Evolutionary conservation across 2,888 invertebrate species (phyloP), one percentile per base, ranked within the genome.

Genomic region (Xestia rhomboidea): DNA sequence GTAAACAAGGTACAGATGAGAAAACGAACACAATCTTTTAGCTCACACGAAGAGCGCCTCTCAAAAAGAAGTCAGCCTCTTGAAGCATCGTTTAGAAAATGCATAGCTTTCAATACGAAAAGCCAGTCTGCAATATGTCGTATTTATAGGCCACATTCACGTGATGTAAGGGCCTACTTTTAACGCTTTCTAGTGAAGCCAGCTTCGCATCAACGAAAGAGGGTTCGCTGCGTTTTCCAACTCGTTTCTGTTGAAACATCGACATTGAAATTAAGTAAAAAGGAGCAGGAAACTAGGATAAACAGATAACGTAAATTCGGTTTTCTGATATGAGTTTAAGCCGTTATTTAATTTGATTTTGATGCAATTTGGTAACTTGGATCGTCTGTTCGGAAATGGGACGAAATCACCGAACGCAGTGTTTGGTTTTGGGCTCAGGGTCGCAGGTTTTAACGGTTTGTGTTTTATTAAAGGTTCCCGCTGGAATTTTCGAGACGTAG

Each of bases 91-190:
- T 83, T 76, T 38, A 77, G 51, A 78, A 81, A 81, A 60, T 78
- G 89, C 85, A 68, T 41, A 63, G 75, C 84, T 77, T 87, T 81
- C 79, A 85, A 81, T 75, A 73, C 49, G 54, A 71, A 73, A 46
- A 44, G 46, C 69, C 2, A 54, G 69, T 57, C 60, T 11, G 34
- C 74, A 76, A 77, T 80, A 57, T 87, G 38, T 49, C 27, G 64
- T 71, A 87, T 84, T 75, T 68, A 73, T 76, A 80, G 73, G 73
- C 30, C 34, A 75, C 60, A 76, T 73, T 79, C 83, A 71, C 66
- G 57, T 13, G 73, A 64, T 34, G 46, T 46, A 76, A 87, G 68
- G 44, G 74, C 46, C 51, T 38, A n/a, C 68, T 82, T 66, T 2
- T n/a, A n/a, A n/a, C n/a, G n/a, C n/a, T n/a, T n/a, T n/a, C 34